phyloP scores from a whole-genome alignment of 1,140 invertebrate genomes.

The Globodera rostochiensis region DNA sequence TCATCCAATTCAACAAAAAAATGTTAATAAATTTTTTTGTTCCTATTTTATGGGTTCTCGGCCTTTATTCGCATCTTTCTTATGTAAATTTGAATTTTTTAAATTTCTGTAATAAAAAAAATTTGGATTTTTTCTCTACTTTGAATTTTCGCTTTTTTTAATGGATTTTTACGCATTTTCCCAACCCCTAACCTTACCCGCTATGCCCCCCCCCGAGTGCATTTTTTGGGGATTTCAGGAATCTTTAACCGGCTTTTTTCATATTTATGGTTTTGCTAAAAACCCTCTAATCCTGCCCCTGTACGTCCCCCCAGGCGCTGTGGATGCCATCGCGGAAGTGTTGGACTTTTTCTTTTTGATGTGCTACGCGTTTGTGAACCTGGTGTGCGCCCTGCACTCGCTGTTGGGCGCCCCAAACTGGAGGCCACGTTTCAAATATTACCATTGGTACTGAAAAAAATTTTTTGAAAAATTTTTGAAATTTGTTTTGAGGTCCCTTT shows the following conservation, averaged over 20 bases:
- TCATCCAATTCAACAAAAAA: neutral
- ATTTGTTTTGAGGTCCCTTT: slow-evolving; percentile 76
- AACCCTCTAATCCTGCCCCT: neutral
- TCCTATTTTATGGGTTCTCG: no score
- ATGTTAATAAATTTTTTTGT: no score
- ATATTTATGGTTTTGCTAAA: neutral
- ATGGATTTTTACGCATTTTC: no score
- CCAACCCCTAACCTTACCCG: no score
- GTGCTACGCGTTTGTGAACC: slow-evolving; percentile 99
- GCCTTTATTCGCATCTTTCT: no score
- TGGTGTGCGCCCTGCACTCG: slow-evolving; percentile 95
- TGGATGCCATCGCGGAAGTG: slow-evolving; percentile 66
- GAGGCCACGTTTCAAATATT: slow-evolving; percentile 95
- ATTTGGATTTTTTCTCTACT: no score
- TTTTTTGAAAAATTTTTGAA: slow-evolving; percentile 46
- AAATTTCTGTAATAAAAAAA: no score
- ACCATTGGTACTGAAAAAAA: slow-evolving; percentile 82
- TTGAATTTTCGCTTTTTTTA: no score
- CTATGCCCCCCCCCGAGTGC: no score
- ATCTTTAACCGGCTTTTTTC: neutral
- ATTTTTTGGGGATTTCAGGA: no score
- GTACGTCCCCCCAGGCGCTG: slow-evolving; percentile 62
- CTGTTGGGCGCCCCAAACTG: slow-evolving; percentile 90
- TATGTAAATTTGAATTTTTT: no score
- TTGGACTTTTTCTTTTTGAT: slow-evolving; percentile 85